Evolutionary conservation across 2,797 vertebrate species (phyloP), one percentile per base, ranked within the genome.

Genomic region (Neoniphon sammara): DNA sequence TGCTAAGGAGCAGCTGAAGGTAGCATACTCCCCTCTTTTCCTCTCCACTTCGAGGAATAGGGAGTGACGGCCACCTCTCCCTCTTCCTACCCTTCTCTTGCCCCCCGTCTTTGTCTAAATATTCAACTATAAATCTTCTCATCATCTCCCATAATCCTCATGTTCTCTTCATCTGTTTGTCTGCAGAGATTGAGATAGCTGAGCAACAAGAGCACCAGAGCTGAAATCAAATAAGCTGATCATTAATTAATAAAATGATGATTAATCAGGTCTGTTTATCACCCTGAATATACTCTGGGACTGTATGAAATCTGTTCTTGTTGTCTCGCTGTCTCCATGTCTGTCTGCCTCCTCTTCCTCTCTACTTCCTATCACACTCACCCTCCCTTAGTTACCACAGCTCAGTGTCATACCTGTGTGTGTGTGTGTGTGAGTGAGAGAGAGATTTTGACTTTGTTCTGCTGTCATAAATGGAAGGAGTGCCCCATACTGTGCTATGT

Each of bases 401-500:
- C 12, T 52, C 39, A 59, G 10, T 42, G n/a, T 75, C 17, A 17
- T 14, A 36, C 42, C 12, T 76, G 74, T 59, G 20, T 78, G 31
- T 44, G 8, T 30, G 59, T 75, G 53, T 4, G n/a, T 66, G 9
- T 54, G 54, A 52, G 42, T 36, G 47, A 62, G 39, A 49, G 39
- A 21, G 27, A n/a, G 56, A 10, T 30, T 74, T 39, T 81, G 77
- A 91, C 89, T 91, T 90, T 84, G 78, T 58, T 73, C 92, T 91
- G 81, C 88, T 89, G 91, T 94, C 91, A 93, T 95, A 93, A 94
- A 92, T 92, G 90, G 82, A 92, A 94, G 91, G 93, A 93, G 91
- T 90, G 91, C 87, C 88, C 84, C 81, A 85, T 42, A 90, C 80
- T 71, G 55, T 84, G 86, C 62, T 69, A 60, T 56, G 7, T 73